Evolutionary conservation across 2,888 invertebrate species (phyloP), one percentile per base, ranked within the genome.

Genomic region (Dendrolimus pini): DNA sequence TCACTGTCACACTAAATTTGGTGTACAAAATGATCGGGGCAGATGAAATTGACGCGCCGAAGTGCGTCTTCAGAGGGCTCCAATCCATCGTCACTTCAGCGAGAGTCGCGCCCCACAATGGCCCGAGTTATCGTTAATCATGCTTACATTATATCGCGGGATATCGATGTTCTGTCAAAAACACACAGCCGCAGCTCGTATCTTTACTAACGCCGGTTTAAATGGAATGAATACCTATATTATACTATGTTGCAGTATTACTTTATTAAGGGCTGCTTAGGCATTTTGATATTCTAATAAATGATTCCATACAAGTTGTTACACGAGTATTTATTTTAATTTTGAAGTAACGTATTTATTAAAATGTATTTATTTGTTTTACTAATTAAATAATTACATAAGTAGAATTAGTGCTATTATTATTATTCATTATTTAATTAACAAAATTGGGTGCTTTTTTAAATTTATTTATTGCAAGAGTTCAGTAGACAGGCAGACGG

Each of bases 131-230:
- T 47, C 47, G 47, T 47, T 47, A 47, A 47, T 47, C 47, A 47
- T 47, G 47, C 47, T 41, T 12, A 18, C 56, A 41, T 56, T 41
- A 13, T 55, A 55, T 41, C 41, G 13, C 41, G 41, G 41, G 10
- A n/a, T 41, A 41, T 41, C 41, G 56, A 56, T 56, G 56, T 55
- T 42, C 53, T 54, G 41, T 53, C 56, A 53, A 12, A n/a, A 54
- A 56, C 54, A 56, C 54, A 56, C 53, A 53, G 53, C 53, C 54
- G 41, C 18, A 47, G 10, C 30, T 30, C 30, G 6, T 47, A 47
- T 47, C 47, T 47, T 47, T 7, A 47, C 47, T 47, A 6, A 7
- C 30, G 30, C 9, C 9, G 47, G 47, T 9, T 47, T 0, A 47
- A 47, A 47, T 9, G 9, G 47, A 12, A 47, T 47, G 8, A 47